Base-by-base conservation (phyloP, 2,888 invertebrate species). In the Bugulina stolonifera region DNA sequence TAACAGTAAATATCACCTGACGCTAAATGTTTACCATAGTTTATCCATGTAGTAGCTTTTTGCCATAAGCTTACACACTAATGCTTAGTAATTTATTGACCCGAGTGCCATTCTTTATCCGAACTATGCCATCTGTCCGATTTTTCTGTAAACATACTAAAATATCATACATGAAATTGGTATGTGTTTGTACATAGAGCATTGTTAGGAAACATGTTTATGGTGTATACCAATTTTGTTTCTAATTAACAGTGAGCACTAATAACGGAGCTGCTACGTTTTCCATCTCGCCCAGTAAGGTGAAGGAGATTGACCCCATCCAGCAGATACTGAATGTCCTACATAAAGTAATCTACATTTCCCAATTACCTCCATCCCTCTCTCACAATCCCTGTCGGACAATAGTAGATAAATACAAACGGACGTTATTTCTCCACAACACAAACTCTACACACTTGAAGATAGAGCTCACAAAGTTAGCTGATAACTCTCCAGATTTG, bases 301-400 rank as follows among this genome's bases (percentile, higher is more conserved):
- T 84, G 23, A 77, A 83, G 23, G 81, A 82, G 75, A 82, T 84
- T 76, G 84, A 84, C 75, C 84, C 84, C 1, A 82, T 83, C 35
- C 78, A 80, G 10, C 81, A 81, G 77, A 80, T 84, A 78, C 76
- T 84, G 57, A 79, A 82, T 72, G 81, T 80, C 58, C 77, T 84
- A 5, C 84, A 84, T 75, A 84, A 84, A 73, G 80, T 84, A 52
- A 80, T 83, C 73, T 83, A 79, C 76, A 81, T 81, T 69, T 77
- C 79, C 43, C 81, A 82, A 81, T 77, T 83, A 55, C 84, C 84
- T 1, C 83, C 83, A 0, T 81, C 82, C 0, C 73, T 83, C 52
- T 77, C 78, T 72, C 81, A 80, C 18, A 80, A 81, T 75, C 78
- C 79, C 2, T 76, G 79, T 43, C 75, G 84, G 35, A 74, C 80